Percentiles rank a stretch among this genome's conserved stretches.
Conservation (phyloP, 2,888 invertebrate genomes). For the Hydroisotoma schaefferi region DNA sequence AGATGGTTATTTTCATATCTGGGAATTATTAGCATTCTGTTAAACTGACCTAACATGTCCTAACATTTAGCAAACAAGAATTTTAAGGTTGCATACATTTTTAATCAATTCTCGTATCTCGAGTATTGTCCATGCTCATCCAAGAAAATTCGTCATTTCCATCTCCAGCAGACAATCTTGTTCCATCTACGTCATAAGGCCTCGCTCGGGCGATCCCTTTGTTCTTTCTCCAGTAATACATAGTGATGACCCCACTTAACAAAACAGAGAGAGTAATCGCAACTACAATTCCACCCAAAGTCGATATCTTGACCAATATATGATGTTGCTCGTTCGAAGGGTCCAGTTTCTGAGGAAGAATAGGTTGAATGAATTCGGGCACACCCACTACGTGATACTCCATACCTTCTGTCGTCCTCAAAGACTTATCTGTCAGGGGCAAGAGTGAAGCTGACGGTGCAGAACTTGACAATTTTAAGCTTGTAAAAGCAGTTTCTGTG, state of each 20-base stretch:
- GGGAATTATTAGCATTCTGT: no score
- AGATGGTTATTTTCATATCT: no score
- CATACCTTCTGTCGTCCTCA: no score
- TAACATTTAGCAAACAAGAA: neutral
- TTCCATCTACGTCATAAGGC: slow-evolving; percentile 36
- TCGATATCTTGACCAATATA: slow-evolving; percentile 9
- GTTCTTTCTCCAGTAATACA: slow-evolving; percentile 41
- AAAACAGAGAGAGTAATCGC: slow-evolving; percentile 13
- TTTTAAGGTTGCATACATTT: no score
- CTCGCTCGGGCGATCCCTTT: slow-evolving; percentile 39
- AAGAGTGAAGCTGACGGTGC: no score
- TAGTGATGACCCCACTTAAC: slow-evolving; percentile 15
- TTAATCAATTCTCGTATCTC: no score
- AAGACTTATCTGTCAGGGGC: no score
- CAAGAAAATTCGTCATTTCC: slow-evolving; percentile 42
- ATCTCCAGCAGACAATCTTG: slow-evolving; percentile 34
- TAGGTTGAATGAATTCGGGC: slow-evolving; percentile 25
- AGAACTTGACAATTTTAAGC: no score
- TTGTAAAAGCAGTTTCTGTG: neutral
- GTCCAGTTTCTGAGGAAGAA: slow-evolving; percentile 22
- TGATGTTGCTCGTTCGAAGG: neutral
- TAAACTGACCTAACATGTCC: no score
- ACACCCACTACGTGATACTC: no score
- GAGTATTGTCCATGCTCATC: slow-evolving; percentile 13
- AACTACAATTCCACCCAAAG: slow-evolving; percentile 23